Evolutionary conservation across 53 echinoderm and acorn worm species (phyloP).

Genomic region (Henricia sp.): DNA sequence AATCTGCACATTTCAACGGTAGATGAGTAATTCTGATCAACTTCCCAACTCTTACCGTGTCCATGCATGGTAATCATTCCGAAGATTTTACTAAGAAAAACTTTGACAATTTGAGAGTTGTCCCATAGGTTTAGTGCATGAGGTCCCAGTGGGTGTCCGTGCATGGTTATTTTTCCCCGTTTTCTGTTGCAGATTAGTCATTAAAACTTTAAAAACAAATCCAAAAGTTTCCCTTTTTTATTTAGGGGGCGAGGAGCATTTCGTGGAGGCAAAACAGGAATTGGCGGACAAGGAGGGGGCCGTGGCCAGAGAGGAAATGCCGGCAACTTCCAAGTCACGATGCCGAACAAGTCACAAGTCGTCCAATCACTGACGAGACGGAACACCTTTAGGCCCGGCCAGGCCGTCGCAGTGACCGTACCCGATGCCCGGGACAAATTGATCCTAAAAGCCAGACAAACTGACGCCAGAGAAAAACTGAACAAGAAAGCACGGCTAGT

Average conservation of each 20-base stretch:
- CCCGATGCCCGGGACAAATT: slow-evolving; percentile 67
- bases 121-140: too few relatives aligned
- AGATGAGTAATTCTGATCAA: too few relatives aligned
- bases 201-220: too few relatives aligned
- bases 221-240: neutral
- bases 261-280: slow-evolving; percentile 29
- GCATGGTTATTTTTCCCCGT: too few relatives aligned
- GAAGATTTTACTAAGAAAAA: too few relatives aligned
- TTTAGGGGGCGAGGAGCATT: slow-evolving; percentile 48
- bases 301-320: neutral
- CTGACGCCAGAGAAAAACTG: slow-evolving; percentile 64
- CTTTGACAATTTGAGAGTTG: too few relatives aligned
- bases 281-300: neutral
- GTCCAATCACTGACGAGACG: slow-evolving; percentile 48
- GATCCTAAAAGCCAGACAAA: slow-evolving; percentile 43
- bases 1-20: too few relatives aligned
- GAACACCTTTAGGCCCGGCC: slow-evolving; percentile 40
- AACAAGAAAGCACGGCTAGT: slow-evolving; percentile 62
- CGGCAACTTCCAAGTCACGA: slow-evolving; percentile 23
- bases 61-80: too few relatives aligned
- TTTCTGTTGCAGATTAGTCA: too few relatives aligned
- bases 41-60: too few relatives aligned
- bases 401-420: slow-evolving; percentile 48
- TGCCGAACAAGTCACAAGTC: slow-evolving; percentile 51
- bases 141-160: too few relatives aligned